These are phyloP conservation scores for Lipophrys pholis DNA, from an alignment of 2,113 vertebrate species.

Conservation along the genomic window DNA sequence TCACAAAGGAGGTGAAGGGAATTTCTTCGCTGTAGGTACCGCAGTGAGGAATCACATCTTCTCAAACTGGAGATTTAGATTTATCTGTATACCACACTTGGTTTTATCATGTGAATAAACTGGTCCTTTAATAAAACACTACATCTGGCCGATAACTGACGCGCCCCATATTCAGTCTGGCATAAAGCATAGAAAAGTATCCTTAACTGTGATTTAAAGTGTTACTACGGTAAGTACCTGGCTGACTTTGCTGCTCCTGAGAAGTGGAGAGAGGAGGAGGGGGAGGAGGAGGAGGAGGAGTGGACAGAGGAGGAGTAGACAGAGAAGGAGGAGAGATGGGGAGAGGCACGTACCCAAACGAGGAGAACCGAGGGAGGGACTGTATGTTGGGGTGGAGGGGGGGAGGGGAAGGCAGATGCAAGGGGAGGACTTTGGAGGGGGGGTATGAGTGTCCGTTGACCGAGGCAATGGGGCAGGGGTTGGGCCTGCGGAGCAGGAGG, in stretches of 20 bases:
- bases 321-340: conserved; percentile 80
- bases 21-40: not conserved
- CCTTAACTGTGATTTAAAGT: conserved; percentile 65
- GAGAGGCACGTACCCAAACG: conserved; percentile 90
- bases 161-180: not conserved
- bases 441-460: conserved; percentile 89
- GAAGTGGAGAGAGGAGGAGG: conserved; percentile 77
- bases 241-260: conserved; percentile 82
- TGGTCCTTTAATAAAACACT: conserved; percentile 15
- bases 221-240: conserved; percentile 80
- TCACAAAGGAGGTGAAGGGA: not conserved
- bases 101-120: conserved; percentile 4
- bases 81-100: too few relatives aligned
- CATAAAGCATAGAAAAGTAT: conserved; percentile 32
- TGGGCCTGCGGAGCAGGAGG: conserved; percentile 87
- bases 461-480: conserved; percentile 85
- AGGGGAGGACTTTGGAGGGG: conserved; percentile 88
- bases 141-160: conserved; percentile 17
- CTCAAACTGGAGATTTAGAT: not conserved
- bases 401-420: conserved; percentile 84
- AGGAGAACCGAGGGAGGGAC: conserved; percentile 90
- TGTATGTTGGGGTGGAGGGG: conserved; percentile 84
- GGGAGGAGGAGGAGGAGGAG: conserved; percentile 68
- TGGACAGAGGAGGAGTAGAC: conserved; percentile 76
- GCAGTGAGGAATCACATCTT: not conserved